Conservation (phyloP, 2,113 vertebrate genomes). For the Coptodon rendalli region DNA sequence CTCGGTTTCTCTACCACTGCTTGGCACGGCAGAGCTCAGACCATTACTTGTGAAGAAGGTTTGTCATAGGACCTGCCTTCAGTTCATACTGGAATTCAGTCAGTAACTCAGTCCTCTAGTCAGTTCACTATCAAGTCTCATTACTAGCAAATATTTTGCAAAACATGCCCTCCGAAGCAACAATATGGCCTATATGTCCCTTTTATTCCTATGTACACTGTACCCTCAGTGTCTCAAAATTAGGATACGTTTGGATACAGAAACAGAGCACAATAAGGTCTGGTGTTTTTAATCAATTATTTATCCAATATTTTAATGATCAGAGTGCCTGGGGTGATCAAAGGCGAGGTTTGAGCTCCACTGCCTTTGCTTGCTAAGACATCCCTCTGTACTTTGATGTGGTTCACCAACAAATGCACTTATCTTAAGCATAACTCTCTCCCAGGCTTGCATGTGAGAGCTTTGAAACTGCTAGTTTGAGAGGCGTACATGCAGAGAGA, state of each 20-base stretch:
- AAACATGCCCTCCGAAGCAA: background rate
- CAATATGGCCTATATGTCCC: background rate
- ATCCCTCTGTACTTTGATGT: slow-evolving; percentile 72
- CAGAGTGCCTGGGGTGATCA: slow-evolving; percentile 79
- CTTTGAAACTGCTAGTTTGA: slow-evolving; percentile 54
- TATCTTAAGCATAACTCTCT: slow-evolving; percentile 66
- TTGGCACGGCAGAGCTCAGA: background rate
- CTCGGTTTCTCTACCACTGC: background rate
- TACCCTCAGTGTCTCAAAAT: slow-evolving; percentile 35
- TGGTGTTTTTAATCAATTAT: slow-evolving; percentile 84
- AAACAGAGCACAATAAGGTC: slow-evolving; percentile 70
- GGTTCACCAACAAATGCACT: slow-evolving; percentile 72
- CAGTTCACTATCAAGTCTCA: background rate
- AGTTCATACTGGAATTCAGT: background rate
- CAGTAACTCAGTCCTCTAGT: background rate
- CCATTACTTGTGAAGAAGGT: background rate
- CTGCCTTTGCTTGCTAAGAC: slow-evolving; percentile 69
- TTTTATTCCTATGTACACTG: background rate
- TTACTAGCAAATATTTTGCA: background rate
- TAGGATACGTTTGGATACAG: slow-evolving; percentile 61
- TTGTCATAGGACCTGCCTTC: slow-evolving; percentile 4
- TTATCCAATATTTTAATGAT: slow-evolving; percentile 84
- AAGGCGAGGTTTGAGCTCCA: slow-evolving; percentile 72
- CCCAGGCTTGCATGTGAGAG: slow-evolving; percentile 36
- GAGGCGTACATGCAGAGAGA: slow-evolving; percentile 16